These are phyloP conservation scores for Zosterops borbonicus DNA, from an alignment of 2,113 vertebrate genomes.

Conservation along the genomic window DNA sequence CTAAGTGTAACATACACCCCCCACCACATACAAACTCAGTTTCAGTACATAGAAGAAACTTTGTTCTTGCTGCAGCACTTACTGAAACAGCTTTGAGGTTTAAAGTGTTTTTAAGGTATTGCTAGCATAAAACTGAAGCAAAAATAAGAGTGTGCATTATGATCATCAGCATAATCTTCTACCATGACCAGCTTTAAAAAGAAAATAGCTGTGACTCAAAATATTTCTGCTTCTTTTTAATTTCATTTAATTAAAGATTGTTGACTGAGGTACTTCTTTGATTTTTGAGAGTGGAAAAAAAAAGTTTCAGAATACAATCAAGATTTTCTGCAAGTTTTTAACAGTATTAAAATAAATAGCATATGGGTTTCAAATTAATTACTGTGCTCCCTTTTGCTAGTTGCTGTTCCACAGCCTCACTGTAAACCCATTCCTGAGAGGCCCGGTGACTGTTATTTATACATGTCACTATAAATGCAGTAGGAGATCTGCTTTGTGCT, in stretches of 20 bases:
- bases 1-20: not conserved
- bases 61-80: not conserved
- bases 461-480: not conserved
- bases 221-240: not conserved
- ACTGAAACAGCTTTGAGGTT: not conserved
- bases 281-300: not conserved
- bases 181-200: not conserved
- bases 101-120: not conserved
- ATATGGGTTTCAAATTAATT: not conserved
- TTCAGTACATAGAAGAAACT: not conserved
- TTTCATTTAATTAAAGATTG: not conserved
- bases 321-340: not conserved
- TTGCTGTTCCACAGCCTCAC: not conserved
- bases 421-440: not conserved
- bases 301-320: not conserved
- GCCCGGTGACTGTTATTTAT: not conserved
- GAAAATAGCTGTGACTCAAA: not conserved
- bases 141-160: not conserved
- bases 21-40: not conserved
- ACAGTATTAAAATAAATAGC: not conserved
- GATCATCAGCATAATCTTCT: not conserved
- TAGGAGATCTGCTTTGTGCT: not conserved
- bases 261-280: not conserved
- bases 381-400: not conserved
- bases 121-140: not conserved